Evolutionary conservation across 1,140 invertebrate species (phyloP).

Genomic region (Tigriopus japonicus): DNA sequence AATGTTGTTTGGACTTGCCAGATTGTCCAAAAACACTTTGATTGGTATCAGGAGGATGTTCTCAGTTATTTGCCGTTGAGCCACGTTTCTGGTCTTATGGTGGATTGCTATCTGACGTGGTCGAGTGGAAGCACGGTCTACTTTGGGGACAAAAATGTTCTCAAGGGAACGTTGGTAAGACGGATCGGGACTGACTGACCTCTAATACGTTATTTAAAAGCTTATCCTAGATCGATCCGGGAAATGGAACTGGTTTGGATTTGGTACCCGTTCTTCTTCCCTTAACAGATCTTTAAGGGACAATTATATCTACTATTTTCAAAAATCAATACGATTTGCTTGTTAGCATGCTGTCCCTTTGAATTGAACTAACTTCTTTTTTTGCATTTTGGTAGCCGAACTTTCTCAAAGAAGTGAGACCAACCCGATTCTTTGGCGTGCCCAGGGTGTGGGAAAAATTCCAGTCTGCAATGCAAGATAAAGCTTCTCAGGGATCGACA

Average conservation of each 20-base stretch:
- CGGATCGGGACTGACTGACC: too few relatives aligned
- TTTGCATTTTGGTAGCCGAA: neutral
- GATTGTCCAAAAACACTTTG: neutral
- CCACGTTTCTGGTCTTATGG: neutral
- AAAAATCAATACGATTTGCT: too few relatives aligned
- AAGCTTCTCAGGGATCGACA: too few relatives aligned
- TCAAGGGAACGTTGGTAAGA: neutral
- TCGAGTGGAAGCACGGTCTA: neutral
- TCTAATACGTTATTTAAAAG: too few relatives aligned
- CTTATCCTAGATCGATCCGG: too few relatives aligned
- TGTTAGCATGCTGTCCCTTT: too few relatives aligned
- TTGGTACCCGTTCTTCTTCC: too few relatives aligned
- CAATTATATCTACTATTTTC: too few relatives aligned
- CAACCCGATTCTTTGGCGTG: neutral
- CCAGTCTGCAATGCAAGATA: neutral
- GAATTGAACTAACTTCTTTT: too few relatives aligned
- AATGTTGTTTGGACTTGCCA: neutral
- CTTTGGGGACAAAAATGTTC: neutral
- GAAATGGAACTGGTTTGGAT: too few relatives aligned
- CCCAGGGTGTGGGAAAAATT: neutral
- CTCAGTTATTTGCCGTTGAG: neutral
- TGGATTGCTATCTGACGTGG: neutral
- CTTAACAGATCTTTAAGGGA: too few relatives aligned
- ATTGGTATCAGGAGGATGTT: neutral
- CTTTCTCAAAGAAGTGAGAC: neutral